Evolutionary conservation across 1,140 invertebrate species (phyloP).

Genomic region (Aphaenogaster floridana): DNA sequence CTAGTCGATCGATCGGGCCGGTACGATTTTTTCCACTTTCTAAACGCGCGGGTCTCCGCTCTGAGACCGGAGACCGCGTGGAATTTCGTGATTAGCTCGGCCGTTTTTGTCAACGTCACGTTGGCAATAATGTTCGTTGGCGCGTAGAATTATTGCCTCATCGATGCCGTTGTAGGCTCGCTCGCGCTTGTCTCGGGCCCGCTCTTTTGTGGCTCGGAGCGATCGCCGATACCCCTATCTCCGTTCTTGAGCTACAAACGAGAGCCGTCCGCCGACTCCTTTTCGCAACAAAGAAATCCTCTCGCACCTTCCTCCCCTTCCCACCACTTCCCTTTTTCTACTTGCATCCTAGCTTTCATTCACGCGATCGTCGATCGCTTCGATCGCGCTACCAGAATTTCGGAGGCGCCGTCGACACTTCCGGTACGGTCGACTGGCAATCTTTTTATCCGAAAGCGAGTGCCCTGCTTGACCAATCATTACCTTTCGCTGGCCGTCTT

Average conservation of each 20-base stretch:
- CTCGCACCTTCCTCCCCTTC: background rate
- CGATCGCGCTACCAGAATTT: constrained; percentile 1
- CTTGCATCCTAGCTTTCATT: background rate
- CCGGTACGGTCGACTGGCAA: background rate
- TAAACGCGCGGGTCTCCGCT: constrained; percentile 75
- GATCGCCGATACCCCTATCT: constrained; percentile 27
- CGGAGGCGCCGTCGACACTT: background rate
- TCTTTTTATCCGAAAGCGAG: background rate
- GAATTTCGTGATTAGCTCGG: constrained; percentile 82
- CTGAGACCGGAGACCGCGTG: constrained; percentile 66
- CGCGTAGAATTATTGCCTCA: constrained; percentile 85
- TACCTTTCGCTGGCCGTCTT: background rate
- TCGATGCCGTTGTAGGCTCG: constrained; percentile 65
- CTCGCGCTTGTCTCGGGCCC: constrained; percentile 42
- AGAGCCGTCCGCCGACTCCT: background rate
- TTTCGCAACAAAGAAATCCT: constrained; percentile 45
- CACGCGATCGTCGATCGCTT: background rate
- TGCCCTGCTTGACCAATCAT: background rate
- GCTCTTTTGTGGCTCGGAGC: constrained; percentile 41
- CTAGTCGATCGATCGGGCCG: constrained; percentile 19
- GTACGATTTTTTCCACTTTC: constrained; percentile 83
- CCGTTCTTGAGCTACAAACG: constrained; percentile 17
- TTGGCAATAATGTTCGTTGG: constrained; percentile 85
- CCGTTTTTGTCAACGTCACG: constrained; percentile 78
- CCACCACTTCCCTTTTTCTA: background rate